Base-by-base conservation (phyloP, 1,140 invertebrate genomes). In the Drosophila neocordata region DNA sequence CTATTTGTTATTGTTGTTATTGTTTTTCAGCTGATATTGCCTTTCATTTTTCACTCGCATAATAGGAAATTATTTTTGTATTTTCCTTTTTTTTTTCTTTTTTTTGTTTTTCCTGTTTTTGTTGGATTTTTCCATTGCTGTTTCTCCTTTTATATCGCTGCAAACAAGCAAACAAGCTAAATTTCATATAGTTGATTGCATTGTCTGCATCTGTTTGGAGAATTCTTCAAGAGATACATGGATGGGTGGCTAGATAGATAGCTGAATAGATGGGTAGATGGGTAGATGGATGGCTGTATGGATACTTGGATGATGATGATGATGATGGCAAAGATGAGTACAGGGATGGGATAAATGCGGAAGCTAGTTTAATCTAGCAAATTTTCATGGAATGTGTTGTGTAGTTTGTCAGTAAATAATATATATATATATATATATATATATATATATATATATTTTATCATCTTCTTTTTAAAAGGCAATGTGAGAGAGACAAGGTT, bases 131-230 rank as follows among this genome's bases (percentile, higher is more conserved):
- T 31, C 22, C 22, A 1, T 6, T 31, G 27, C 5, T 31, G 27
- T 7, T 31, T 31, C 27, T 31, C 27, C 27, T 31, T 31, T 31
- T 31, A 31, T 31, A 27, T 41, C 56, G 58, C 7, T 41, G 65
- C 38, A 64, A 68, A 63, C 55, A 57, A 61, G 64, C 64, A 74
- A 74, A 74, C 72, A 65, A 69, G 73, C 72, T 31, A 73, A 75
- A 64, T 76, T 75, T 76, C 59, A 76, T 76, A 75, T 75, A 76
- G 73, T 76, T 76, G 73, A 76, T 76, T 76, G 73, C 72, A 76
- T 75, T 76, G 72, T 69, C 73, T 69, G 72, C 58, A 38, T 27
- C 53, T 48, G 31, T 27, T 34, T 6, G 64, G 48, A 74, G 74
- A 51, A 60, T 74, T 71, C 34, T 73, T 51, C n/a, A 20, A 11